These are phyloP conservation scores for Tortricodes alternella DNA, from an alignment of 2,888 invertebrate genomes.

Conservation along the genomic window DNA sequence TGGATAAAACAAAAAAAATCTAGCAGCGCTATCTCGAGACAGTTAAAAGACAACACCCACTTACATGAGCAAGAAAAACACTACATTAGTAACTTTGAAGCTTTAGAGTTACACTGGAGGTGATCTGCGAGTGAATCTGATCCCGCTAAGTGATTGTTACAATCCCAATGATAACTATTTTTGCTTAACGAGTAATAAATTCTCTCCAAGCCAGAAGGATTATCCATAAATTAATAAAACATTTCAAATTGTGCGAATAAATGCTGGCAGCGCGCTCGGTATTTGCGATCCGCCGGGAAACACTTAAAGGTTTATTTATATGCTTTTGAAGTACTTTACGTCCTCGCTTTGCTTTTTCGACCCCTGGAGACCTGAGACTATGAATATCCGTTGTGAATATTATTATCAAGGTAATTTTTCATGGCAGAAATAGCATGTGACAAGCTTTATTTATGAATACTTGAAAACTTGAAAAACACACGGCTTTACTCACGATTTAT, in stretches of 20 bases:
- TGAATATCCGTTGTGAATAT: neutral
- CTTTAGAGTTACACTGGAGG: neutral
- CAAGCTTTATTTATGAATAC: neutral
- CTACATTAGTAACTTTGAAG: too few species aligned
- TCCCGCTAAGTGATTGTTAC: neutral
- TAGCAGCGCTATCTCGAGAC: too few species aligned
- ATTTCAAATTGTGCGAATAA: constrained; percentile 11
- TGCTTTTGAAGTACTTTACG: constrained; percentile 6
- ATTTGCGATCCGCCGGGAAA: constrained; percentile 3
- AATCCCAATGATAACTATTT: neutral
- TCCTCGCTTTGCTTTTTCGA: neutral
- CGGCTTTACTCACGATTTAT: too few species aligned
- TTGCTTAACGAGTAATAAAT: constrained; percentile 5
- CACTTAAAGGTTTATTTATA: constrained; percentile 5
- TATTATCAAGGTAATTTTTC: neutral
- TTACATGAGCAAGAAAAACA: too few species aligned
- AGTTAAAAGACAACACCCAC: too few species aligned
- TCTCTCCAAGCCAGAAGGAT: constrained; percentile 11
- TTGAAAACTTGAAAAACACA: too few species aligned
- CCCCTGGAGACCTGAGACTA: neutral
- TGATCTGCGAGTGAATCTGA: too few species aligned
- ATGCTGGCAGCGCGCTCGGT: neutral
- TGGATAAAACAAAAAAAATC: too few species aligned
- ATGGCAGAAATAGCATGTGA: neutral
- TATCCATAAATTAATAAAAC: constrained; percentile 10